Evolutionary conservation across 1,140 invertebrate genomes (phyloP).

Genomic region (Ctenoplectra terminalis): DNA sequence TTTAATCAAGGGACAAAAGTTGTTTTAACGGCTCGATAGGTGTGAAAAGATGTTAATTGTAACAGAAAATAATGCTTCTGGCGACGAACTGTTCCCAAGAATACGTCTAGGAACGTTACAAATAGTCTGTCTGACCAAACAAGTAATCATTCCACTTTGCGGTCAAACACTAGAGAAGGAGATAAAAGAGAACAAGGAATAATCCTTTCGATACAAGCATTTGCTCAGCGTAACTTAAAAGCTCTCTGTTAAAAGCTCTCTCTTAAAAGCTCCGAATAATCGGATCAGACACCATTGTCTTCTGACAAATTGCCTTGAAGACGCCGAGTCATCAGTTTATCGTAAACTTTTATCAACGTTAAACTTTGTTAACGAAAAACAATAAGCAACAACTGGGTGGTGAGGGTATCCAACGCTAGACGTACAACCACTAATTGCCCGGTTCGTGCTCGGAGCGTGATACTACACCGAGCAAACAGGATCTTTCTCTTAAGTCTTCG

Average conservation of each 20-base stretch:
- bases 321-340: not conserved
- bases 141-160: not conserved
- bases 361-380: conserved; percentile 6
- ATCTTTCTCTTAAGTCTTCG: conserved; percentile 9
- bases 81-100: not conserved
- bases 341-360: conserved; percentile 1
- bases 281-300: too few species aligned
- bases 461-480: conserved; percentile 22
- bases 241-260: not conserved
- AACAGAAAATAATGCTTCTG: not conserved
- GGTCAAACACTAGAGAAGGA: too few species aligned
- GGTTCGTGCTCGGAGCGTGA: conserved; percentile 40
- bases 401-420: not conserved
- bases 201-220: too few species aligned
- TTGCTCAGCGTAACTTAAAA: too few species aligned
- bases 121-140: not conserved
- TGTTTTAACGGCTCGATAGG: not conserved
- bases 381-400: too few species aligned
- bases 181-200: too few species aligned
- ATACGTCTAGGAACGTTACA: not conserved
- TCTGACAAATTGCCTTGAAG: too few species aligned
- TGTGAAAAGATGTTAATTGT: not conserved
- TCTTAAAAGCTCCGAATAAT: too few species aligned
- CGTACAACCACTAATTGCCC: not conserved
- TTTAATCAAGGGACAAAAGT: too few species aligned